Evolutionary conservation across 2,113 vertebrate species (phyloP).

Genomic region (Potamarius usumacintae): DNA sequence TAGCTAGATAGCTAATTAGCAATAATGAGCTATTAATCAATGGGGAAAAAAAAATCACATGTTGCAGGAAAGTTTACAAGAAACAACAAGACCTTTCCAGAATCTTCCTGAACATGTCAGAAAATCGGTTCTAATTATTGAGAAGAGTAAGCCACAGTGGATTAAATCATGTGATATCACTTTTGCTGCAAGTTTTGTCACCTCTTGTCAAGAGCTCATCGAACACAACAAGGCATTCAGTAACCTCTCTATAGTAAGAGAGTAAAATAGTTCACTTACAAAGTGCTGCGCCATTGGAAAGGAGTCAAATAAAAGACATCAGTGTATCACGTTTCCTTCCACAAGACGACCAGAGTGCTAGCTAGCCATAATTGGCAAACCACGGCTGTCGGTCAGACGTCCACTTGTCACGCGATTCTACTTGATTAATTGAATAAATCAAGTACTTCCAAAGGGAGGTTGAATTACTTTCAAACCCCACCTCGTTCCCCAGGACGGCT

Average conservation of each 20-base stretch:
- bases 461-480: not conserved
- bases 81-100: not conserved
- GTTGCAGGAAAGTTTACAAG: not conserved
- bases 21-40: not conserved
- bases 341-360: not conserved
- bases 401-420: not conserved
- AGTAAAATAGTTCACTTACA: not conserved
- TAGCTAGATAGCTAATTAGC: not conserved
- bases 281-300: not conserved
- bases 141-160: not conserved
- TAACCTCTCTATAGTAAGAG: not conserved
- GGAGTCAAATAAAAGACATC: not conserved
- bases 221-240: not conserved
- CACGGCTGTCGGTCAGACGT: constrained; percentile 5
- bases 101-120: not conserved
- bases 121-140: not conserved
- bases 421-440: constrained; percentile 10
- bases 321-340: not conserved
- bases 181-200: not conserved
- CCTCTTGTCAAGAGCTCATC: not conserved
- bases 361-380: not conserved
- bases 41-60: not conserved
- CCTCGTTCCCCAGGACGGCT: not conserved
- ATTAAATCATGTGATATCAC: not conserved
- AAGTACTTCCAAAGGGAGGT: constrained; percentile 19